Evolutionary conservation across 1,140 invertebrate species (phyloP), one percentile per base, ranked within the genome.

Genomic region (Hylyphantes graminicola): DNA sequence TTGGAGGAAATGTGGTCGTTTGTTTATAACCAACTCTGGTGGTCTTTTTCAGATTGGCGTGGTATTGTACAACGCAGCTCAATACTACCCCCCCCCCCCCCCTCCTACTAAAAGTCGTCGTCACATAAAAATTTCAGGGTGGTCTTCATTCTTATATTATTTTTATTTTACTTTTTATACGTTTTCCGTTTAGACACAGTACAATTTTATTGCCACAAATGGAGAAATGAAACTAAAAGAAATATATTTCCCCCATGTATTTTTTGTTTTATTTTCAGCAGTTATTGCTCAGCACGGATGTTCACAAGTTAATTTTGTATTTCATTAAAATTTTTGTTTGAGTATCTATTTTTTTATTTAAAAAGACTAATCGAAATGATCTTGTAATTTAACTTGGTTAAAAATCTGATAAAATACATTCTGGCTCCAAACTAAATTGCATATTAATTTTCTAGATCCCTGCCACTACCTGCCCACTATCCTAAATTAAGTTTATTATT

Each of bases 131-230:
- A 35, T 35, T 35, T 70, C 67, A 70, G 67, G 67, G 67, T 51
- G 67, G 67, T 70, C 67, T 70, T 13, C 13, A 19, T 10, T 15
- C 15, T 57, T 57, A 2, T 59, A 3, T 59, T 59, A 3, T 13
- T 59, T 9, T 13, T 59, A 51, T 70, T 70, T 70, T 70, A 50
- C 6, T n/a, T 48, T 70, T 51, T 50, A 15, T 70, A n/a, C 48
- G 9, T 15, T 13, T 51, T 12, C 67, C 13, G 67, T 11, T 70
- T 70, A 13, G 53, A 51, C 67, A 50, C 17, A 51, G 48, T 35
- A 70, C 48, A 70, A 70, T 70, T 70, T 70, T 70, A 70, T 70
- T 70, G 53, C 48, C 67, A 51, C 67, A 8, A 70, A 48, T n/a
- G 48, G 17, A 15, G 53, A 70, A 70, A 51, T 70, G 19, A 13